phyloP scores from a whole-genome alignment of 2,113 vertebrate genomes.

The Turnix velox region DNA sequence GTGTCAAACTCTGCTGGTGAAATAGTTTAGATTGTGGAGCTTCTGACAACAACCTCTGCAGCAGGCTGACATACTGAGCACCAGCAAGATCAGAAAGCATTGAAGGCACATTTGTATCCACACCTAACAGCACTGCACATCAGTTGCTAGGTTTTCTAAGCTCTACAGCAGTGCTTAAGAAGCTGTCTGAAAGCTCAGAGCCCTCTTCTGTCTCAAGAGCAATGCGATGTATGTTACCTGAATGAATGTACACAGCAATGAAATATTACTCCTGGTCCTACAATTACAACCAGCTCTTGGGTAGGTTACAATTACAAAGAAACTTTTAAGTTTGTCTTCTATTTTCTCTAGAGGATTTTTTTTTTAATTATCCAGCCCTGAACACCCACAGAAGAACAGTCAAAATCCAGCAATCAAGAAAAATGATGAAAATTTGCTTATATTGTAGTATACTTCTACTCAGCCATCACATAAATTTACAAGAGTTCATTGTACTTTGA shows the following conservation, averaged over 20 bases:
- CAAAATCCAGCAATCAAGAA: neutral
- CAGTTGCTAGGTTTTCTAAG: neutral
- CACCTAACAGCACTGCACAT: neutral
- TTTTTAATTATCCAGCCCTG: neutral
- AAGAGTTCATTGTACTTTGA: neutral
- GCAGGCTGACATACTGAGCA: neutral
- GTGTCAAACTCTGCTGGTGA: neutral
- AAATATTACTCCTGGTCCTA: neutral
- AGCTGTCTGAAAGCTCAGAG: neutral
- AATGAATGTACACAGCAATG: neutral
- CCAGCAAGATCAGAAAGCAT: neutral
- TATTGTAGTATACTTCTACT: neutral
- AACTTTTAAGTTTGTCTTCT: neutral
- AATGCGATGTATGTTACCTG: fast-evolving
- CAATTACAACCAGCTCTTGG: neutral
- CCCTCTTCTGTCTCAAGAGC: neutral
- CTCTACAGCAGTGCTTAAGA: neutral
- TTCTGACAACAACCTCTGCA: neutral
- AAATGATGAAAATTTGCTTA: neutral
- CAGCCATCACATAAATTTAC: neutral
- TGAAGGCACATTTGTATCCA: neutral
- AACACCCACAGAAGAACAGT: neutral
- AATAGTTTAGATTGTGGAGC: neutral
- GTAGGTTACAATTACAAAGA: neutral
- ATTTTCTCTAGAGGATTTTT: neutral